A percentile compares a stretch with the other conserved stretches of the same genome.
Conservation (phyloP, 2,888 invertebrate genomes). For the Phyto melanocephala region DNA sequence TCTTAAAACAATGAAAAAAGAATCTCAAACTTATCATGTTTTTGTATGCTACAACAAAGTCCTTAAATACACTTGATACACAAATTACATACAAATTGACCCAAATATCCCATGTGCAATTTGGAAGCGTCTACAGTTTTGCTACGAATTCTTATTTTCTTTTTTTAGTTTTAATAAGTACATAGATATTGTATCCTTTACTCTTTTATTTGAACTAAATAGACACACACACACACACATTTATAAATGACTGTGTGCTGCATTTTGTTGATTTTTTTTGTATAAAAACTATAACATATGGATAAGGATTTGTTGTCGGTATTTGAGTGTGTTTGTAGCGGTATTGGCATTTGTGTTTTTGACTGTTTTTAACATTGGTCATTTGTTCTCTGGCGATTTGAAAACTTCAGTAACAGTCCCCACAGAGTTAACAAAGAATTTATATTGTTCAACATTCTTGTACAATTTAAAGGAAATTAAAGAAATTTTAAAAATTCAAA, state of each 20-base stretch:
- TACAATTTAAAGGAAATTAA: background rate
- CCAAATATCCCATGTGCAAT: background rate
- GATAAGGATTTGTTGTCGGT: slow-evolving; percentile 16
- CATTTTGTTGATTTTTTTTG: background rate
- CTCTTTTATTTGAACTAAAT: background rate
- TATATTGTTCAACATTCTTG: background rate
- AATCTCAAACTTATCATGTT: too few species aligned
- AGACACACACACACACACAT: background rate
- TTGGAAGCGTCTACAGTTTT: too few species aligned
- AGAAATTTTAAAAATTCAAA: background rate
- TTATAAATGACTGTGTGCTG: background rate
- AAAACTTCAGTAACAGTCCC: slow-evolving; percentile 27
- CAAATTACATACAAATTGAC: background rate
- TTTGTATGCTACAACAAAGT: too few species aligned
- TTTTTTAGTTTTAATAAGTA: background rate
- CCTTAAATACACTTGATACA: too few species aligned
- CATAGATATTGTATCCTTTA: slow-evolving; percentile 18
- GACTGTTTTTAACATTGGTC: slow-evolving; percentile 30
- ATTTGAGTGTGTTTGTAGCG: background rate
- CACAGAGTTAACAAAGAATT: slow-evolving; percentile 25
- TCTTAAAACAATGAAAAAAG: too few species aligned
- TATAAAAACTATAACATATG: slow-evolving; percentile 20
- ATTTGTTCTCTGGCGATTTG: slow-evolving; percentile 38
- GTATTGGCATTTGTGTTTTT: slow-evolving; percentile 26
- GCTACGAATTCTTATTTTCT: background rate